Evolutionary conservation across 2,888 invertebrate genomes (phyloP), one percentile per base, ranked within the genome.

Genomic region (Lypha dubia): DNA sequence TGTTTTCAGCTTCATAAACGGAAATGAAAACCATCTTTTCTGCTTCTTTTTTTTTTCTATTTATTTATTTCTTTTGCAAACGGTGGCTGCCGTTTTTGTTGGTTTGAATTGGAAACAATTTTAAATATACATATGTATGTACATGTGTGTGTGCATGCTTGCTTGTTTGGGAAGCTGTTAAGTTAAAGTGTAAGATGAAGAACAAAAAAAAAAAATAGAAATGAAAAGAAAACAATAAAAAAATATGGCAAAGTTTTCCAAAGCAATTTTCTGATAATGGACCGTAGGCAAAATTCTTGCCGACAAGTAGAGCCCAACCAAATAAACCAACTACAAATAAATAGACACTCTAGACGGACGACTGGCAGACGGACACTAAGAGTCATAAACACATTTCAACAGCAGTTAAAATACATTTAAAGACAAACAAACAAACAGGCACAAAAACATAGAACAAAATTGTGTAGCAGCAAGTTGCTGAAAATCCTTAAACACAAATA

Each of bases 181-280:
- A 74, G 68, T 68, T 63, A 56, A 63, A 56, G 35, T 15, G 53
- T 22, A 56, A 70, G 20, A 22, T 28, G n/a, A 32, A 74, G 35
- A 20, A 28, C 15, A 35, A 49, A 62, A 38, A 44, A n/a, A n/a
- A n/a, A n/a, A n/a, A n/a, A n/a, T n/a, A 11, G 70, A 4, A 71
- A 60, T 15, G 20, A 44, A 38, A 63, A 46, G 24, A 77, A 11
- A 46, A 44, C 63, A 44, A 63, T 63, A 32, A 60, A 49, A 38
- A 77, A 58, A 15, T 67, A 67, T 44, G n/a, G 62, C 17, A 60
- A 77, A 80, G 81, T 74, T 79, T 67, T 58, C 56, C 24, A 60
- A 81, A 81, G 77, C 56, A 79, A 79, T 81, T 81, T 60, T 74
- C 51, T 68, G 63, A 84, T 84, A 84, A 84, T 84, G 77, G 84